These are phyloP conservation scores for Drosophila emarginata DNA, from an alignment of 2,888 invertebrate genomes.

Conservation along the genomic window DNA sequence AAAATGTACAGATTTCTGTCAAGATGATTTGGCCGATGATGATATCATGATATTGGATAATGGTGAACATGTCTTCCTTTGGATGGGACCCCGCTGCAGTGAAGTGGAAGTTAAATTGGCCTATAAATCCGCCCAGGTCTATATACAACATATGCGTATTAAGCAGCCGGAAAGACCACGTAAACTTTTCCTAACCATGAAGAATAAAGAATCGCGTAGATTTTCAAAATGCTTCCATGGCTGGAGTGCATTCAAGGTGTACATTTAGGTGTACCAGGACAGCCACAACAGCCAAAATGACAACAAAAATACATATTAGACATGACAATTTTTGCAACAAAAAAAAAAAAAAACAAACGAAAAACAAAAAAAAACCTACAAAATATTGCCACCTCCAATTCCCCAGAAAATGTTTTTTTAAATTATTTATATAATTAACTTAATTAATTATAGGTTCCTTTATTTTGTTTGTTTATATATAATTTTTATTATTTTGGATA, in stretches of 20 bases:
- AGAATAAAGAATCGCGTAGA: conserved; percentile 96
- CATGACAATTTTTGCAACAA: no score
- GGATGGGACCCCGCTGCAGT: conserved; percentile 98
- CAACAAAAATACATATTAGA: neutral
- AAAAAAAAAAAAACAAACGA: no score
- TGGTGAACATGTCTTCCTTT: conserved; percentile 98
- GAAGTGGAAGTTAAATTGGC: conserved; percentile 99
- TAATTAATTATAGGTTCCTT: conserved; percentile 44
- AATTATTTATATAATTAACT: conserved; percentile 67
- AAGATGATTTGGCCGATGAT: conserved; percentile 99
- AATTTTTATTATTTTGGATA: no score
- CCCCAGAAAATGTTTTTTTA: conserved; percentile 35
- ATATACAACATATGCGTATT: conserved; percentile 97
- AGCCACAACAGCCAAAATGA: neutral
- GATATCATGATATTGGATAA: conserved; percentile 99
- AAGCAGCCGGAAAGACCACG: conserved; percentile 95
- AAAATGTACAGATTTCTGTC: conserved; percentile 88
- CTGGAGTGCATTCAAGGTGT: conserved; percentile 93
- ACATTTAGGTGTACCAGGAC: conserved; percentile 37
- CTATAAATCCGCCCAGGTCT: conserved; percentile 99
- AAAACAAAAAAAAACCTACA: neutral
- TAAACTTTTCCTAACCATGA: conserved; percentile 96
- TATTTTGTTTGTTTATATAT: conserved; percentile 48
- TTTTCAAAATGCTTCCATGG: conserved; percentile 99
- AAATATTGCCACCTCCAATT: conserved; percentile 7